Conservation (phyloP, 2,797 vertebrate species). For the Cephalopachus bancanus region DNA sequence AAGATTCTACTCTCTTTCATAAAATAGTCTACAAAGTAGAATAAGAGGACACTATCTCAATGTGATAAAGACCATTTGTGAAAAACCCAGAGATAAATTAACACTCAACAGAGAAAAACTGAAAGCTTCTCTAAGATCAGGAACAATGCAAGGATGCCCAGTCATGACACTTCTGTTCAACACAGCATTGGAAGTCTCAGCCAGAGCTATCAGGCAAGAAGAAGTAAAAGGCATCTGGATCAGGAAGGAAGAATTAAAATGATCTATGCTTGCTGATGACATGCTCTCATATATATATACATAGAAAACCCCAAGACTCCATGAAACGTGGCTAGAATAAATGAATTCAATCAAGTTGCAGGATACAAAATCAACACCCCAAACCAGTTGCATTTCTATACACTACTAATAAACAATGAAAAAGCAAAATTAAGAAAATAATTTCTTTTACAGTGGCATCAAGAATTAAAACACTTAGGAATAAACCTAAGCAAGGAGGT, state of each 20-base stretch:
- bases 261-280: not conserved
- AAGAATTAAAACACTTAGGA: not conserved
- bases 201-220: not conserved
- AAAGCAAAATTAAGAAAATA: not conserved
- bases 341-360: too few relatives aligned
- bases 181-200: not conserved
- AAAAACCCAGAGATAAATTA: not conserved
- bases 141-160: not conserved
- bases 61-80: not conserved
- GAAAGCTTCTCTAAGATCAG: not conserved
- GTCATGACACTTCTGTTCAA: not conserved
- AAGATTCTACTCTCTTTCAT: not conserved
- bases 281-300: too few relatives aligned
- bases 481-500: not conserved
- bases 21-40: not conserved
- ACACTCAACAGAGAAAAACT: not conserved
- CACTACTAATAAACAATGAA: not conserved
- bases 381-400: too few relatives aligned
- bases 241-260: not conserved
- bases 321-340: too few relatives aligned
- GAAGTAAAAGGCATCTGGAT: not conserved
- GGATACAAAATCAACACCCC: too few relatives aligned
- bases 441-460: not conserved
- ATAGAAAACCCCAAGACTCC: too few relatives aligned
- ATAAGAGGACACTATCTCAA: not conserved